A percentile compares a stretch with the other conserved stretches of the same genome.
Evolutionary conservation across 2,888 invertebrate genomes (phyloP).

Genomic region (Nowickia ferox): DNA sequence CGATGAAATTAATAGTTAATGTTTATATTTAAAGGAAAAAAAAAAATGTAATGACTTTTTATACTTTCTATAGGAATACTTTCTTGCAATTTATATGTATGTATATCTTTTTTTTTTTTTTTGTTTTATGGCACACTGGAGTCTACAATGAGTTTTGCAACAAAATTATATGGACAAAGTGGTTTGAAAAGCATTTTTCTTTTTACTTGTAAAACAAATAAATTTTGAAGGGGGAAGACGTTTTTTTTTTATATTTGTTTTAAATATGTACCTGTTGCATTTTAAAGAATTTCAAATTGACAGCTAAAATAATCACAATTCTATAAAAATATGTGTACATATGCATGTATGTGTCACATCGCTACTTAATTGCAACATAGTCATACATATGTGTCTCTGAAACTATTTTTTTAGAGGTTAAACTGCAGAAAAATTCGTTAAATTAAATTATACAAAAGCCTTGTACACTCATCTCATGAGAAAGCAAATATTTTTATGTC

Average conservation of each 20-base stretch:
- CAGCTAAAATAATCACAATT: conserved; percentile 67
- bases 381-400: too few species aligned
- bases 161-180: conserved; percentile 34
- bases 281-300: conserved; percentile 36
- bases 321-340: conserved; percentile 36
- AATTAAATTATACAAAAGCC: too few species aligned
- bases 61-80: conserved; percentile 69
- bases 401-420: too few species aligned
- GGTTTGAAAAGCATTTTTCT: conserved; percentile 23
- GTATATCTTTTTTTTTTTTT: conserved; percentile 37
- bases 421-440: too few species aligned
- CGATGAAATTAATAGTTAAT: conserved; percentile 36
- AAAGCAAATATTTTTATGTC: too few species aligned
- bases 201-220: conserved; percentile 19
- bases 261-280: background rate
- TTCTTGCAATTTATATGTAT: conserved; percentile 34
- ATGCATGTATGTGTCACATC: background rate
- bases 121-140: conserved; percentile 70
- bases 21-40: conserved; percentile 43
- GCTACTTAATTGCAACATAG: too few species aligned
- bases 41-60: conserved; percentile 71
- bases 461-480: too few species aligned
- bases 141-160: conserved; percentile 60
- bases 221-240: conserved; percentile 52
- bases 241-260: conserved; percentile 12